Base-by-base conservation (phyloP, 2,888 invertebrate species). In the Catonia carolina region DNA sequence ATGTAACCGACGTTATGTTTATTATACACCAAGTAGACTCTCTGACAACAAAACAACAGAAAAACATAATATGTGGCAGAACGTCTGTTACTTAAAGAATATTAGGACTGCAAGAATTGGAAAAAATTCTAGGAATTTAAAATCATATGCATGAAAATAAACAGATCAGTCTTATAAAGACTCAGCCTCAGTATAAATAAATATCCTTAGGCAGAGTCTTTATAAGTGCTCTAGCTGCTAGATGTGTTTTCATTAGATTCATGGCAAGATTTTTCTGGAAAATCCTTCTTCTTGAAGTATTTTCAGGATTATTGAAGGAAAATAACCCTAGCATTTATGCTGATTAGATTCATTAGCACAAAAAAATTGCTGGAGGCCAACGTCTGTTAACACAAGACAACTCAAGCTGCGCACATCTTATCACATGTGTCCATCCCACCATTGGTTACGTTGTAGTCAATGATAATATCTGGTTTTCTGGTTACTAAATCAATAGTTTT, bases 311-410 rank as follows among this genome's bases (percentile, higher is more conserved):
- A 35, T 2, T 33, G 33, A 18, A 50, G 15, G 17, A 50, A 31
- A n/a, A n/a, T n/a, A n/a, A n/a, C n/a, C 18, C 17, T 33, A n/a
- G 37, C 20, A 33, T 35, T 50, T 35, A 50, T 50, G 17, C 50
- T 50, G n/a, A 18, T 36, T 18, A 51, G 20, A 37, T 51, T 51
- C 51, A 51, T 39, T 12, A 51, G 18, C 36, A 37, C 37, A 22
- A 56, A 39, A 59, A 59, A n/a, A 56, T 53, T 35, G 51, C 55
- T 37, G 33, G 31, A 47, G 55, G 55, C 55, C 58, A 58, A 58
- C 49, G 17, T 15, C 47, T 49, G 20, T 52, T 51, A 14, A 48
- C 41, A 18, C 54, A 15, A 23, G 41, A 35, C n/a, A 35, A 20
- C 18, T 20, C 56, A 56, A 12, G 20, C 22, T 36, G 55, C 37